A percentile compares a stretch with the other conserved stretches of the same genome.
Evolutionary conservation across 2,113 vertebrate genomes (phyloP).

Genomic region (Takifugu bimaculatus): DNA sequence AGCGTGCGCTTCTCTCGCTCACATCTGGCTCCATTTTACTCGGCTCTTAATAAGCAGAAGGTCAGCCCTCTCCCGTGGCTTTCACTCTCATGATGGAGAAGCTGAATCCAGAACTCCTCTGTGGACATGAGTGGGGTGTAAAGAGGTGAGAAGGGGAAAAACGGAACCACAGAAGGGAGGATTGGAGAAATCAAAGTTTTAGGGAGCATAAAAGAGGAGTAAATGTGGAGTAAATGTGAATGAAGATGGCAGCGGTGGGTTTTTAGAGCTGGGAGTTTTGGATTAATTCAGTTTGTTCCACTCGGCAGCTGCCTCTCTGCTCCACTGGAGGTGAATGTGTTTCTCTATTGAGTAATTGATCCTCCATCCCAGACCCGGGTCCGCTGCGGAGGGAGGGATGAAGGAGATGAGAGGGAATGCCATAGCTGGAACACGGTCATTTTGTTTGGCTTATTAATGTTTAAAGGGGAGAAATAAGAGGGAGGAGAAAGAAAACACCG

Average conservation of each 20-base stretch:
- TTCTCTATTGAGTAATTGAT: slow-evolving; percentile 65
- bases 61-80: slow-evolving; percentile 44
- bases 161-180: background rate
- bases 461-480: background rate
- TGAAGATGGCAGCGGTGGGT: slow-evolving; percentile 10
- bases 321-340: slow-evolving; percentile 64
- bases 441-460: background rate
- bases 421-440: background rate
- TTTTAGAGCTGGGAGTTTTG: slow-evolving; percentile 60
- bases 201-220: slow-evolving; percentile 15
- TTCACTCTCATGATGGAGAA: slow-evolving; percentile 20
- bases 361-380: slow-evolving; percentile 43
- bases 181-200: slow-evolving; percentile 2
- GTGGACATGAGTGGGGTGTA: slow-evolving; percentile 31
- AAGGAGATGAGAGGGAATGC: slow-evolving; percentile 17
- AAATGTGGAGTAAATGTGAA: slow-evolving; percentile 28
- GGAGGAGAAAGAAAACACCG: background rate
- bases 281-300: slow-evolving; percentile 71
- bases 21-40: too few species aligned
- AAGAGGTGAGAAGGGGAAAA: slow-evolving; percentile 18
- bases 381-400: slow-evolving; percentile 37
- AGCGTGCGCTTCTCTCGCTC: background rate
- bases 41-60: background rate
- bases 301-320: slow-evolving; percentile 65
- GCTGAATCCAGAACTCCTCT: slow-evolving; percentile 29